phyloP scores from a whole-genome alignment of 2,888 invertebrate species.

The Baronia brevicornis region DNA sequence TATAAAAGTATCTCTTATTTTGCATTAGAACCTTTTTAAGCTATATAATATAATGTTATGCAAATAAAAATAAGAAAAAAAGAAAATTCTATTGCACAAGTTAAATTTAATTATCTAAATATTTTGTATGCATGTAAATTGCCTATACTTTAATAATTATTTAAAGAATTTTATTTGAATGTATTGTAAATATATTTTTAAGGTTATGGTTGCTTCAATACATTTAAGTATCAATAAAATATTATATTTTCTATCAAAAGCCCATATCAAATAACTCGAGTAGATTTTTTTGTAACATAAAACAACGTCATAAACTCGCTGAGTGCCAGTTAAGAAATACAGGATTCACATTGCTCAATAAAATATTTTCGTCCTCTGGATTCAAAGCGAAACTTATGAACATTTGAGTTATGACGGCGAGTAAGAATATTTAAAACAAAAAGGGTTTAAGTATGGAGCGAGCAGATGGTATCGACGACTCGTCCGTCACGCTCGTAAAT shows the following conservation, averaged over 20 bases:
- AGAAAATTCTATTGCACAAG: background rate
- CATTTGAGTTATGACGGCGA: slow-evolving; percentile 70
- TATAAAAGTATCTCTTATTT: background rate
- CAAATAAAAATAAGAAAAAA: background rate
- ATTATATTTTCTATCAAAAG: slow-evolving; percentile 29
- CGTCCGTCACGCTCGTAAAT: slow-evolving; percentile 74
- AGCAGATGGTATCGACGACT: slow-evolving; percentile 70
- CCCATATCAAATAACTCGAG: slow-evolving; percentile 27
- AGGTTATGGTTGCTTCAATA: too few species aligned
- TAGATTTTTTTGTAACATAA: slow-evolving; percentile 54
- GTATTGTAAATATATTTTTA: too few species aligned
- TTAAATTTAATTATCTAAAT: background rate
- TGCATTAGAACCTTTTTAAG: too few species aligned
- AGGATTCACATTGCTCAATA: slow-evolving; percentile 63
- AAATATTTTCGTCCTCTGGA: slow-evolving; percentile 54
- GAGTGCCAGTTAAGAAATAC: slow-evolving; percentile 44
- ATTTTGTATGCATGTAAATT: too few species aligned
- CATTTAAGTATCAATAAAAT: slow-evolving; percentile 12
- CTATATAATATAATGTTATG: background rate
- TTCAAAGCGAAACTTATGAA: slow-evolving; percentile 65
- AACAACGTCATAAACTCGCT: slow-evolving; percentile 39
- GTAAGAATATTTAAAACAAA: slow-evolving; percentile 65
- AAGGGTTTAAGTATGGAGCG: slow-evolving; percentile 65
- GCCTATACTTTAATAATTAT: too few species aligned
- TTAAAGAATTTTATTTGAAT: too few species aligned